phyloP scores from a whole-genome alignment of 2,888 invertebrate genomes.

The Andrena hattorfiana region DNA sequence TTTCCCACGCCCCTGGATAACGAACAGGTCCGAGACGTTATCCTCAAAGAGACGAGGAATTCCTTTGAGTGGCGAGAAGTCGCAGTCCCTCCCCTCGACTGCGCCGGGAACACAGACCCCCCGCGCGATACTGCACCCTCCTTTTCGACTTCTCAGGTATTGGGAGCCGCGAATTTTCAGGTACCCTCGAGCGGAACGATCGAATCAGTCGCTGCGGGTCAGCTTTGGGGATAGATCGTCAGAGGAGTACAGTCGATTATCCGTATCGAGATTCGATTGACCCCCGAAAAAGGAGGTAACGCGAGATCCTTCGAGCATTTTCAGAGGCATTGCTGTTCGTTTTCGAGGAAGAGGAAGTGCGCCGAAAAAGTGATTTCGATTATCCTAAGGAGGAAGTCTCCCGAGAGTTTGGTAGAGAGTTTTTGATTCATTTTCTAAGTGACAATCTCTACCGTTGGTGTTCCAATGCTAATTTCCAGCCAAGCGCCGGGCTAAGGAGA shows the following conservation, averaged over 20 bases:
- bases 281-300: background rate
- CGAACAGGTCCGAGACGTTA: slow-evolving; percentile 48
- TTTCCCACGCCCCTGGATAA: slow-evolving; percentile 3
- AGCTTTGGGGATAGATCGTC: background rate
- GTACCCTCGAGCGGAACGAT: background rate
- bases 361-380: background rate
- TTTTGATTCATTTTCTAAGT: too few species aligned
- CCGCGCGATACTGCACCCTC: background rate
- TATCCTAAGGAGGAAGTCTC: background rate
- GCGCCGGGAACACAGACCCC: background rate
- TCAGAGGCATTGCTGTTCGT: too few species aligned
- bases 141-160: background rate
- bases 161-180: background rate
- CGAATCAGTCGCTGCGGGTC: background rate
- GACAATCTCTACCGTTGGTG: too few species aligned
- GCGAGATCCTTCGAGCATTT: too few species aligned
- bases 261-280: background rate
- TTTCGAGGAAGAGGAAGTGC: too few species aligned
- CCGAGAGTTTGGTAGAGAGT: too few species aligned
- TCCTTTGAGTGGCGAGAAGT: slow-evolving; percentile 12
- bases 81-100: background rate
- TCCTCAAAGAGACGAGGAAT: slow-evolving; percentile 43
- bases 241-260: background rate
- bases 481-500: background rate
- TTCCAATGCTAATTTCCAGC: background rate